These are phyloP conservation scores for Bathynomus jamesi DNA, from an alignment of 1,140 invertebrate species.

Conservation along the genomic window DNA sequence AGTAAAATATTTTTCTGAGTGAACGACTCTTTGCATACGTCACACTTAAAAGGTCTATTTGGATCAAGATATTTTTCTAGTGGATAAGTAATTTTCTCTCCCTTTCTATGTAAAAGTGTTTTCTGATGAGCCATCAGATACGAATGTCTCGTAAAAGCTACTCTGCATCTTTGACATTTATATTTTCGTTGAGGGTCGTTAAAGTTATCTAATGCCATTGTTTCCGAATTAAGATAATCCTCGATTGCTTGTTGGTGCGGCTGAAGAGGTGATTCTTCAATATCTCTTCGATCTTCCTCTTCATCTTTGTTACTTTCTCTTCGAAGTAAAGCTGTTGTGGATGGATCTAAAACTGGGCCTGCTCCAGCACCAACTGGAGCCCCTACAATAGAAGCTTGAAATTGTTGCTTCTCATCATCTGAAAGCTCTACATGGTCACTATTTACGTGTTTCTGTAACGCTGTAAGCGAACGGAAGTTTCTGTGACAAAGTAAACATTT, in stretches of 20 bases:
- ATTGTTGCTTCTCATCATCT: slow-evolving; percentile 49
- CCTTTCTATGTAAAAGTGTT: slow-evolving; percentile 79
- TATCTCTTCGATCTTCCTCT: slow-evolving; percentile 24
- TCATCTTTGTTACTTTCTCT: slow-evolving; percentile 49
- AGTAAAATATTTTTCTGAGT: slow-evolving; percentile 92
- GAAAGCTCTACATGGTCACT: slow-evolving; percentile 38
- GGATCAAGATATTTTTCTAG: slow-evolving; percentile 94
- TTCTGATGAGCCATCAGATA: slow-evolving; percentile 89
- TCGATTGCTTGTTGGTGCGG: slow-evolving; percentile 67
- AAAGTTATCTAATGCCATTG: slow-evolving; percentile 83
- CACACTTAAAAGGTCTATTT: slow-evolving; percentile 88
- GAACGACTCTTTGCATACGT: slow-evolving; percentile 92
- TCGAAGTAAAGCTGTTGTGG: slow-evolving; percentile 56
- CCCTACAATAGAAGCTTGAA: slow-evolving; percentile 34
- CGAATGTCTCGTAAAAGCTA: slow-evolving; percentile 81
- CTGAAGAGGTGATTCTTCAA: slow-evolving; percentile 21
- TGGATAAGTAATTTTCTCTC: slow-evolving; percentile 79
- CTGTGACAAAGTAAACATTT: slow-evolving; percentile 86
- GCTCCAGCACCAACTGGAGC: slow-evolving; percentile 31
- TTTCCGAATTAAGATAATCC: slow-evolving; percentile 84
- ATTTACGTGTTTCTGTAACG: slow-evolving; percentile 73
- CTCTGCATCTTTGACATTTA: slow-evolving; percentile 88
- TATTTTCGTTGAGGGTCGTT: slow-evolving; percentile 82
- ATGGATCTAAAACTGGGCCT: slow-evolving; percentile 58
- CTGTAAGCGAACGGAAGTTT: slow-evolving; percentile 80